Percentiles rank a stretch among this genome's conserved stretches.
phyloP scores from a whole-genome alignment of 2,888 invertebrate genomes.

The Orgyia antiqua region DNA sequence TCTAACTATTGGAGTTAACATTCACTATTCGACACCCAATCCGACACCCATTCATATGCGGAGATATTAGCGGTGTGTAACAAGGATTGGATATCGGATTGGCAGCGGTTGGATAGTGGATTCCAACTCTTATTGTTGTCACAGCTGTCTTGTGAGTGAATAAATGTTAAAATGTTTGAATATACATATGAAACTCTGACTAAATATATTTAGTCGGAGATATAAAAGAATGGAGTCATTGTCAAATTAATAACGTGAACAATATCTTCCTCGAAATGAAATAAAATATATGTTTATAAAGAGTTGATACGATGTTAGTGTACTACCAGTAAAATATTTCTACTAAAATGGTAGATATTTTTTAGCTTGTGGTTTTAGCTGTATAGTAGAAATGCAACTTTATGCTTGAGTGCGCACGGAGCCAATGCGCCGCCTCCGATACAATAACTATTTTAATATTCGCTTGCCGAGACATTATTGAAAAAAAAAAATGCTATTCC shows the following conservation, averaged over 20 bases:
- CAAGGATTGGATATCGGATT: no score
- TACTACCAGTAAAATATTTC: conserved; percentile 6
- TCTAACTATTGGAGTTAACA: conserved; percentile 19
- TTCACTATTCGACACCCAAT: no score
- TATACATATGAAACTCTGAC: conserved; percentile 3
- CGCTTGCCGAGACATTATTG: conserved; percentile 49
- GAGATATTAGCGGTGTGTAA: no score
- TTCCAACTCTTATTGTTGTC: no score
- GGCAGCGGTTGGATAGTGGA: no score
- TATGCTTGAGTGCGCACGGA: conserved; percentile 32
- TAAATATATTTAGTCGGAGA: conserved; percentile 4
- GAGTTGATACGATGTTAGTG: no score
- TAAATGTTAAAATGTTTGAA: conserved; percentile 4
- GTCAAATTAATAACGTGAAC: conserved; percentile 11
- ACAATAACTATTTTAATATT: conserved; percentile 55
- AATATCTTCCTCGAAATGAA: conserved; percentile 3
- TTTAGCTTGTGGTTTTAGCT: conserved; percentile 30
- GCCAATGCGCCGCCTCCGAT: conserved; percentile 41
- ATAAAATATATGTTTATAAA: conserved; percentile 1
- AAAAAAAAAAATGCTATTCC: conserved; percentile 17
- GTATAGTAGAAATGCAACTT: conserved; percentile 36
- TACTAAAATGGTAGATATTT: conserved; percentile 26
- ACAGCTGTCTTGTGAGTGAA: no score
- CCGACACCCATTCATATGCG: no score
- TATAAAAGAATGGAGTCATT: conserved; percentile 10